Evolutionary conservation across 1,140 invertebrate genomes (phyloP).

Genomic region (Polyergus mexicanus): DNA sequence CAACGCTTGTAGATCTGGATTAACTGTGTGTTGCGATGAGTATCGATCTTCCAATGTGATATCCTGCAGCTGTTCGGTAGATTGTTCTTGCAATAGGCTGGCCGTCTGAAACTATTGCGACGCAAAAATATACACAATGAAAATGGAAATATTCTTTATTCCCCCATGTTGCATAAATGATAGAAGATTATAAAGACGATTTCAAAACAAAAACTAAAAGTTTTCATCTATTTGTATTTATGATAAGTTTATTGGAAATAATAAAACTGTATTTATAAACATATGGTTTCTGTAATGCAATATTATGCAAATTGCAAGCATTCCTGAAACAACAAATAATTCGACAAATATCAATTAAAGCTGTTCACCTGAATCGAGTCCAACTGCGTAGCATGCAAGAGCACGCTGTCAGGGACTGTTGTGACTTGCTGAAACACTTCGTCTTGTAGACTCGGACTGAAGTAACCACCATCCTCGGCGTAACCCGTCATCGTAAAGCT

Average conservation of each 20-base stretch:
- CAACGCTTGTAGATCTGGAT: slow-evolving; percentile 91
- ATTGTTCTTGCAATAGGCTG: slow-evolving; percentile 88
- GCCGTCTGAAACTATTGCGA: slow-evolving; percentile 86
- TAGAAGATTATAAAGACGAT: neutral
- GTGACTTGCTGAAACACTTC: slow-evolving; percentile 92
- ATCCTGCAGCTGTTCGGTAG: slow-evolving; percentile 89
- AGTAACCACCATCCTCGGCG: slow-evolving; percentile 90
- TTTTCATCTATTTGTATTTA: slow-evolving; percentile 13
- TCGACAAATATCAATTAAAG: neutral
- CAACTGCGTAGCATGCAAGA: slow-evolving; percentile 90
- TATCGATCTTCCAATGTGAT: slow-evolving; percentile 89
- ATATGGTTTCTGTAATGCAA: neutral
- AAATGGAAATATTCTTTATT: neutral
- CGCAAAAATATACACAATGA: neutral
- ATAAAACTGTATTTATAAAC: neutral
- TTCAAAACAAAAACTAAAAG: neutral
- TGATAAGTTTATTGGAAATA: neutral
- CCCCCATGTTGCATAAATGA: neutral
- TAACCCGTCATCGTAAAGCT: slow-evolving; percentile 89
- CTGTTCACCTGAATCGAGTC: slow-evolving; percentile 86
- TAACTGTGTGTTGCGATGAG: slow-evolving; percentile 89
- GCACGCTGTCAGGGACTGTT: slow-evolving; percentile 89
- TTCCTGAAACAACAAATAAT: neutral
- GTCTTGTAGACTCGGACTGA: slow-evolving; percentile 91
- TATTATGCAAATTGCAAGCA: neutral